Percentiles rank a stretch among this genome's conserved stretches.
phyloP scores from a whole-genome alignment of 64 coral and sea anemone genomes.

The Montipora sp. region DNA sequence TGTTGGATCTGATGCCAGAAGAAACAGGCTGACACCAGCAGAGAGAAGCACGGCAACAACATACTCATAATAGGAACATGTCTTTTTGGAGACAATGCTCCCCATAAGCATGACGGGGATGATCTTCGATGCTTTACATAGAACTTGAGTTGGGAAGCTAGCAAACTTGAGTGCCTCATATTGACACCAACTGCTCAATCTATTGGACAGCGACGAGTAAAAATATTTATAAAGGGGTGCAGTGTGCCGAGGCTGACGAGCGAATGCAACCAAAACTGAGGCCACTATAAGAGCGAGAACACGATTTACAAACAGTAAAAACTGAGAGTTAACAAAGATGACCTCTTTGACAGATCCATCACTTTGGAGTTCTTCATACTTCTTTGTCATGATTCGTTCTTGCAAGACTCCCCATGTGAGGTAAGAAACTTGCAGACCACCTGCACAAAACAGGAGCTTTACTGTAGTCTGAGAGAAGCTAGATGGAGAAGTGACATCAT shows the following conservation, averaged over 20 bases:
- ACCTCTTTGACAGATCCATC: slow-evolving; percentile 71
- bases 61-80: slow-evolving; percentile 94
- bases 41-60: slow-evolving; percentile 90
- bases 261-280: slow-evolving; percentile 62
- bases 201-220: slow-evolving; percentile 94
- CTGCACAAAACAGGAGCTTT: slow-evolving; percentile 62
- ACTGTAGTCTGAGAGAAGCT: slow-evolving; percentile 54
- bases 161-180: slow-evolving; percentile 98
- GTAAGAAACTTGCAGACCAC: slow-evolving; percentile 74
- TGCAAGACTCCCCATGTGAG: slow-evolving; percentile 96
- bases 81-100: slow-evolving; percentile 86
- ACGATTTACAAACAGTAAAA: slow-evolving; percentile 91
- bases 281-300: slow-evolving; percentile 78
- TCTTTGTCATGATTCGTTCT: slow-evolving; percentile 93
- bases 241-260: slow-evolving; percentile 85
- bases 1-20: slow-evolving; percentile 70
- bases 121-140: slow-evolving; percentile 93
- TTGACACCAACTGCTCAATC: slow-evolving; percentile 96
- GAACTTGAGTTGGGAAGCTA: slow-evolving; percentile 94
- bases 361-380: slow-evolving; percentile 58
- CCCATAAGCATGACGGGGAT: slow-evolving; percentile 99
- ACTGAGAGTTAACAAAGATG: slow-evolving; percentile 92
- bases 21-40: slow-evolving; percentile 88
- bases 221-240: slow-evolving; percentile 95
- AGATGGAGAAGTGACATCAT: slow-evolving; percentile 10